Base-by-base conservation (phyloP, 2,888 invertebrate species). In the Drosophila limbata region DNA sequence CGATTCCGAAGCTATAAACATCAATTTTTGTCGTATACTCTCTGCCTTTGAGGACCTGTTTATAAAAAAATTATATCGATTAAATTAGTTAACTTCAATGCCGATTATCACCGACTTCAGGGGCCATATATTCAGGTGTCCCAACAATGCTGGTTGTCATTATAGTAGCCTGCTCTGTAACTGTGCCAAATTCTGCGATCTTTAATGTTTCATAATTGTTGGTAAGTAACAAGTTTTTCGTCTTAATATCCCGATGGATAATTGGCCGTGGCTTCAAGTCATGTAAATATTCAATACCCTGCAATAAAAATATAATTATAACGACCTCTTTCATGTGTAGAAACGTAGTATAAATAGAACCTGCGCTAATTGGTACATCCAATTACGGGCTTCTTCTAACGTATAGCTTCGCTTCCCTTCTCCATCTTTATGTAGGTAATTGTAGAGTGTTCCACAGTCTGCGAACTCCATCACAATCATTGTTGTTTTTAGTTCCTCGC, bases 231-330 rank as follows among this genome's bases (percentile, higher is more conserved):
- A 72, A 28, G 35, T 72, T 72, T 0, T 9, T 13, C 0, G 71
- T 42, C 17, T 72, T 71, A 9, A 72, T 28, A 44, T 71, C 72
- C 1, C 72, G 61, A 40, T 72, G 72, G 4, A 72, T 42, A 9
- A 65, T 28, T n/a, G 48, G 25, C 2, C 13, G 28, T 31, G 52
- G 52, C 37, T 40, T 13, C n/a, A 39, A 42, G 15, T 4, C 10
- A 35, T 72, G 72, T 13, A 72, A 33, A 6, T 66, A 51, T 0
- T 17, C 8, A 4, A 70, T 21, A 9, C 66, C 72, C 66, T 73
- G 11, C 13, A 56, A 50, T 4, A 1, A n/a, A 10, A 11, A 5
- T 1, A 10, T 28, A 4, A 9, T 6, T 48, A 17, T n/a, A 8
- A 8, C 8, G 0, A 45, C 25, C n/a, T 25, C 8, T 25, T 13